Percentiles rank a stretch among this genome's conserved stretches.
phyloP scores from a whole-genome alignment of 2,797 vertebrate species.

The Acanthurus tractus region DNA sequence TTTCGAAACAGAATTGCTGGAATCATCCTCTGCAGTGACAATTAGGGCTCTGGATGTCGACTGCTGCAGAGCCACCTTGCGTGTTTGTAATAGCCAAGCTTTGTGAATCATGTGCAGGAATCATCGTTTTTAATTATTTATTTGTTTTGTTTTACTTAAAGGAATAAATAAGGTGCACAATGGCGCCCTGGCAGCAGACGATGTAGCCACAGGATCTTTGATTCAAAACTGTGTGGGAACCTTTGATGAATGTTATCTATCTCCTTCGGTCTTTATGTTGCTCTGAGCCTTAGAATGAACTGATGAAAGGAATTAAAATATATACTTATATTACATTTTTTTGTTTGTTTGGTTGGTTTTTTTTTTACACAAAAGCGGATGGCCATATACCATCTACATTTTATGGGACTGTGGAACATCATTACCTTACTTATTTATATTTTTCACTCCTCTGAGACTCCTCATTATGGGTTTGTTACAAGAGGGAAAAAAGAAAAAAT shows the following conservation, averaged over 20 bases:
- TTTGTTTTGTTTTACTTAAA: background rate
- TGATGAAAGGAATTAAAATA: background rate
- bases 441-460: background rate
- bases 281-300: background rate
- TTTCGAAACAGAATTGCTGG: constrained; percentile 64
- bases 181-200: background rate
- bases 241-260: background rate
- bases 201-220: background rate
- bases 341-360: too few species aligned
- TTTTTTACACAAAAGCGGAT: background rate
- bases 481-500: too few species aligned
- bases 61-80: constrained; percentile 33
- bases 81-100: constrained; percentile 4
- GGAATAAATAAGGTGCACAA: constrained; percentile 8
- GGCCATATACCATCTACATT: background rate
- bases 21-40: constrained; percentile 70
- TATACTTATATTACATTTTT: too few species aligned
- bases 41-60: constrained; percentile 63
- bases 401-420: constrained; percentile 4
- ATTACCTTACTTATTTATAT: background rate
- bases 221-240: background rate
- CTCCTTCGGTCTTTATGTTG: background rate
- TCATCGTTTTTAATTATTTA: constrained; percentile 5
- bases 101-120: constrained; percentile 23
- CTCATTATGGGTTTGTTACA: background rate